Evolutionary conservation across 2,888 invertebrate genomes (phyloP).

Genomic region (Arenicola marina): DNA sequence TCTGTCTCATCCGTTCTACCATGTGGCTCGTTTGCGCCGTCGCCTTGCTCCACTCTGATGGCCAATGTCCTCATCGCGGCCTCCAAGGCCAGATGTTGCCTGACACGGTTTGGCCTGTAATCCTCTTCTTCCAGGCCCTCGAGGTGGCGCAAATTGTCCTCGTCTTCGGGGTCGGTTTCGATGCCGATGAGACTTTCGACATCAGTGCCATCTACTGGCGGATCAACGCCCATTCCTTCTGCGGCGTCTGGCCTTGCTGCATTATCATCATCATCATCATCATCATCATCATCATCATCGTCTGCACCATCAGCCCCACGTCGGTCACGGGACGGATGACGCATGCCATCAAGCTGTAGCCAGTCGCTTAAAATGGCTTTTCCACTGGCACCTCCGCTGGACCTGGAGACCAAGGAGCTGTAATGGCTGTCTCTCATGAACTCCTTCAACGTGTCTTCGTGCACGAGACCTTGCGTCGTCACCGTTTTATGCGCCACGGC

Average conservation of each 20-base stretch:
- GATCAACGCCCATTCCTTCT: constrained; percentile 8
- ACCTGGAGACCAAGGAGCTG: not conserved
- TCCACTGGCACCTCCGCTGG: too few relatives aligned
- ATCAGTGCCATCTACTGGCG: constrained; percentile 6
- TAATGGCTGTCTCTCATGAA: constrained; percentile 16
- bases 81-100: not conserved
- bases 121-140: constrained; percentile 8
- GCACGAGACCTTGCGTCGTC: constrained; percentile 39
- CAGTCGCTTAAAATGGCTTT: too few relatives aligned
- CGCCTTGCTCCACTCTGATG: not conserved
- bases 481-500: constrained; percentile 20
- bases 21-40: not conserved
- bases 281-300: not conserved
- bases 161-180: not conserved
- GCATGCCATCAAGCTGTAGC: not conserved
- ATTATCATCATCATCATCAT: constrained; percentile 7
- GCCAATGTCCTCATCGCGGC: not conserved
- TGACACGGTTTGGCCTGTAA: not conserved
- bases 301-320: not conserved
- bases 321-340: not conserved
- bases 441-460: constrained; percentile 36
- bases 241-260: not conserved
- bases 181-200: constrained; percentile 27
- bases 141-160: not conserved
- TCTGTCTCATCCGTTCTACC: not conserved